Evolutionary conservation across 1,140 invertebrate genomes (phyloP).

Genomic region (Coptotermes formosanus): DNA sequence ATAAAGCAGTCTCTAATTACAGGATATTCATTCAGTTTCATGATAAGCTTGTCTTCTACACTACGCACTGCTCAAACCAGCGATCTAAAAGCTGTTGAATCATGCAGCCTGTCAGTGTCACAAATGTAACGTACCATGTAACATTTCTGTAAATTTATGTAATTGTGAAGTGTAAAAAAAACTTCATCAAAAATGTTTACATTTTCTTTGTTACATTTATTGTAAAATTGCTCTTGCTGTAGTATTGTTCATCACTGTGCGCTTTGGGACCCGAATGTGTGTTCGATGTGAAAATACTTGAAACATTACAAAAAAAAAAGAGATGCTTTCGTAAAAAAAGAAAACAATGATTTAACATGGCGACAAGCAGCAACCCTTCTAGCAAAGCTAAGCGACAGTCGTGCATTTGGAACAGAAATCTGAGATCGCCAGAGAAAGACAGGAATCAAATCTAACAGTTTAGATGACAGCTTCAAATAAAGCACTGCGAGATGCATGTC

Average conservation of each 20-base stretch:
- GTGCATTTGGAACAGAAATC: background rate
- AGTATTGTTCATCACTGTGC: background rate
- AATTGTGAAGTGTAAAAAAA: background rate
- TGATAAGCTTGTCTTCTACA: conserved; percentile 25
- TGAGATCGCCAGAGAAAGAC: background rate
- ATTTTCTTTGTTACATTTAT: background rate
- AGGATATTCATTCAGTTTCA: background rate
- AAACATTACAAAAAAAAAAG: background rate
- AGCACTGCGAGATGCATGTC: background rate
- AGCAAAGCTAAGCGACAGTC: background rate
- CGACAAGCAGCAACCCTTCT: background rate
- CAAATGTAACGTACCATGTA: background rate
- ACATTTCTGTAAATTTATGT: background rate
- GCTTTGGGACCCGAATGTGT: background rate
- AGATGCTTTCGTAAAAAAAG: background rate
- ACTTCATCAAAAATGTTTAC: background rate
- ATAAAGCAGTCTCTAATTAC: too few relatives aligned
- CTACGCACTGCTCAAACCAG: background rate
- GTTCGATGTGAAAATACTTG: background rate
- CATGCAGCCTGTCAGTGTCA: background rate
- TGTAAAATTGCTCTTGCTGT: background rate
- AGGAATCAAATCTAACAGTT: background rate
- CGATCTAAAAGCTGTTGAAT: conserved; percentile 8
- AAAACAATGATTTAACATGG: background rate
- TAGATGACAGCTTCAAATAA: conserved; percentile 16